A percentile compares a stretch with the other conserved stretches of the same genome.
These are phyloP conservation scores for Hemiprocne comata DNA, from an alignment of 2,113 vertebrate species.

Conservation along the genomic window DNA sequence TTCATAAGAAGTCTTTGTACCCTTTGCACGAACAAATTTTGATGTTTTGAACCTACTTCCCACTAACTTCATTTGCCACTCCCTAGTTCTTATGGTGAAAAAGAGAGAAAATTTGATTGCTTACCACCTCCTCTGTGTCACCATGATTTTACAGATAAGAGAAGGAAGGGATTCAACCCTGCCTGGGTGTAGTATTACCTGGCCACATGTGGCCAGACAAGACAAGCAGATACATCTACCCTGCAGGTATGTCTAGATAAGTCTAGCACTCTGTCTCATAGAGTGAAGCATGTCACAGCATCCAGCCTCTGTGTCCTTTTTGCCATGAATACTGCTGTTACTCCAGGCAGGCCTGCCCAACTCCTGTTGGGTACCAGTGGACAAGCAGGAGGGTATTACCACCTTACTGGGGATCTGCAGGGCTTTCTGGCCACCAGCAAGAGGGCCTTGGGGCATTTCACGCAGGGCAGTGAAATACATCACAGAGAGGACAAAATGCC, in stretches of 20 bases:
- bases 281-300: neutral
- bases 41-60: neutral
- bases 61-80: neutral
- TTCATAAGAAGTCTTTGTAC: neutral
- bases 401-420: neutral
- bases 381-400: neutral
- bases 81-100: neutral
- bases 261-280: neutral
- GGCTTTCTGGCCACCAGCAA: neutral
- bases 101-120: neutral
- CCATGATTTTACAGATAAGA: conserved; percentile 3
- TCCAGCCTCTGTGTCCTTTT: neutral
- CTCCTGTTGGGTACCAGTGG: accelerated
- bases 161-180: neutral
- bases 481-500: neutral
- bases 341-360: neutral
- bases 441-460: neutral
- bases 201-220: neutral
- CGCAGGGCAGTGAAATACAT: neutral
- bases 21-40: neutral
- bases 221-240: neutral
- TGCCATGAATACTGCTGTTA: neutral
- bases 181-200: neutral
- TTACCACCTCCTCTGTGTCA: neutral
- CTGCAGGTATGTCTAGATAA: neutral